Evolutionary conservation across 1,140 invertebrate species (phyloP), one percentile per base, ranked within the genome.

Genomic region (Pemphigus obesinymphae): DNA sequence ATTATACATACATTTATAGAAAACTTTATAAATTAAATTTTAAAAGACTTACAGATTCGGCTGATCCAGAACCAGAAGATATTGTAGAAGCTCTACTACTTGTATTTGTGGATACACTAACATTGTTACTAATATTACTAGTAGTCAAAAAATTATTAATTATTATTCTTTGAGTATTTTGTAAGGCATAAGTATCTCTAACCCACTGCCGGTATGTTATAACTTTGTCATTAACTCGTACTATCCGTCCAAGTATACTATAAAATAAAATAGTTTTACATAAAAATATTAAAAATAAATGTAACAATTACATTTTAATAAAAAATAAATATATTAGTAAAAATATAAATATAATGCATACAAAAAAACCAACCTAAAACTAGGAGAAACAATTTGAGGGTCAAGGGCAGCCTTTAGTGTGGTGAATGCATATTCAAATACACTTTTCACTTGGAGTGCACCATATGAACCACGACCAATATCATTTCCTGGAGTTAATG

Each of bases 401-500:
- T 90, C 92, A 78, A 96, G 92, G 75, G 94, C 95, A 87, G 94
- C 92, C 84, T 92, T 91, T 82, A 99, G 89, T 83, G 92, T 91
- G 84, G 93, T 91, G 87, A 95, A 99, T 82, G 97, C 97, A 89
- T 95, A 97, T 88, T 97, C 96, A 89, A 99, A 99, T 75, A 97
- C 95, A 87, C 94, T 91, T 88, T 96, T 97, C 31, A 99, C 97
- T 82, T 88, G 86, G 82, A 92, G 87, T 50, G 91, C 91, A 83
- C 96, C 96, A 87, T 98, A 99, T 85, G 96, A 98, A 88, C 96
- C 97, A 83, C 96, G 91, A n/a, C 97, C 97, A 87, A 98, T 97
- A 87, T 98, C 96, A 87, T 98, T 98, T 86, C 94, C 94, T 20
- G 94, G 92, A 83, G 94, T 95, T 26, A 99, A 89, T n/a, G 97